Evolutionary conservation across 2,888 invertebrate genomes (phyloP).

Genomic region (Onchidella celtica): DNA sequence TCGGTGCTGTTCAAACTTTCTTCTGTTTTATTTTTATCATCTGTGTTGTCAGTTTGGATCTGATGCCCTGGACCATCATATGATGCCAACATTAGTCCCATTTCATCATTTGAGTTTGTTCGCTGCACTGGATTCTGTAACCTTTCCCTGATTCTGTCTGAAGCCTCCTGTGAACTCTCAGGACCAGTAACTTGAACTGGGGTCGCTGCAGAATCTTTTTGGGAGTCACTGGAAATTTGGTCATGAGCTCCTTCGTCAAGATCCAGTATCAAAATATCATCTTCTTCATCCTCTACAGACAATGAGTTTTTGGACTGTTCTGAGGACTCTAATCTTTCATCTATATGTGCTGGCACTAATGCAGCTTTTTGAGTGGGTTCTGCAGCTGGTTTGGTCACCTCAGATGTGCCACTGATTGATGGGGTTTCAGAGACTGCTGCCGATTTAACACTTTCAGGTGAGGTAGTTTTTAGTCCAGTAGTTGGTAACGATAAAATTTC

Average conservation of each 20-base stretch:
- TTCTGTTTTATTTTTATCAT: too few species aligned
- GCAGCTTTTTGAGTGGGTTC: not conserved
- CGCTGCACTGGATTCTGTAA: not conserved
- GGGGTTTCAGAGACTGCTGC: not conserved
- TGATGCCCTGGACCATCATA: conserved; percentile 27
- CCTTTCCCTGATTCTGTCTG: not conserved
- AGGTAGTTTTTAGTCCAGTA: too few species aligned
- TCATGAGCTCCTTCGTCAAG: conserved; percentile 33
- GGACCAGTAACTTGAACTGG: not conserved
- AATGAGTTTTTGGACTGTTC: not conserved
- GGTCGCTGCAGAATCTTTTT: not conserved
- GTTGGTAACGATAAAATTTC: conserved; percentile 12
- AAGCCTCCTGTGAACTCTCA: not conserved
- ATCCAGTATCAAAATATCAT: conserved; percentile 38
- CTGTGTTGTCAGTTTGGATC: too few species aligned
- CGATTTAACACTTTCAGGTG: not conserved
- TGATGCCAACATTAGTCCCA: conserved; percentile 39
- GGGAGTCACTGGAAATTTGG: not conserved
- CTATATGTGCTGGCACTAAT: too few species aligned
- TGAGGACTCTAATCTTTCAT: not conserved
- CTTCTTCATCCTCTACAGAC: conserved; percentile 41
- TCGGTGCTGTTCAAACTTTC: too few species aligned
- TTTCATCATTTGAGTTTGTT: conserved; percentile 43
- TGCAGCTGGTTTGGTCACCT: not conserved
- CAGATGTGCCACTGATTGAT: not conserved